Conservation (phyloP, 2,888 invertebrate genomes). For the Callyntrura guangdongensis region DNA sequence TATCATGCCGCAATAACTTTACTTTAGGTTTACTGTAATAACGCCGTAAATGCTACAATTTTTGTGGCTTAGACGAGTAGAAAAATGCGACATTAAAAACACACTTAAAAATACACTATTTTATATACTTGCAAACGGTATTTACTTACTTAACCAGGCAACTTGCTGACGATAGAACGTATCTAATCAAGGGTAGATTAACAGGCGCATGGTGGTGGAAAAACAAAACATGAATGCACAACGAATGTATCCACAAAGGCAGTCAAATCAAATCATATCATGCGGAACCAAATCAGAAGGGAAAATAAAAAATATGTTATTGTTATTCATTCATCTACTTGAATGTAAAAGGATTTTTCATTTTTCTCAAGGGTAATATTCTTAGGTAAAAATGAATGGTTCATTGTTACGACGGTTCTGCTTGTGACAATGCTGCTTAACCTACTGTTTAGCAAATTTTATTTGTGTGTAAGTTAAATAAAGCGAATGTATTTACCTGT, state of each 20-base stretch:
- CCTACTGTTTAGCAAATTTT: not conserved
- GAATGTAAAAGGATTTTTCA: not conserved
- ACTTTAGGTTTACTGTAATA: not conserved
- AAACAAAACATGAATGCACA: not conserved
- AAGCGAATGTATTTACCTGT: constrained; percentile 50
- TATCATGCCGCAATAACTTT: not conserved
- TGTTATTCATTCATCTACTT: not conserved
- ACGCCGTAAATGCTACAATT: constrained; percentile 13
- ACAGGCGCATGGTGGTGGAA: not conserved
- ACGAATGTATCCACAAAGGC: no score
- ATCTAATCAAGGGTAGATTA: constrained; percentile 51
- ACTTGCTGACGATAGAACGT: constrained; percentile 70
- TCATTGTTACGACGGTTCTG: not conserved
- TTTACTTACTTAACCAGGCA: constrained; percentile 79
- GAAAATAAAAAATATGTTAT: not conserved
- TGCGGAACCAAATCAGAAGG: constrained; percentile 26
- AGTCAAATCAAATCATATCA: constrained; percentile 33
- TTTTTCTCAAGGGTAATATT: constrained; percentile 36
- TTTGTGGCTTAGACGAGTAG: constrained; percentile 6
- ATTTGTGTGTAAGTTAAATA: not conserved
- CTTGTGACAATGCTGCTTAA: not conserved
- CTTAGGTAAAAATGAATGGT: constrained; percentile 1
- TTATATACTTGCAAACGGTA: no score
- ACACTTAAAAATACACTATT: no score
- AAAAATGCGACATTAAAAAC: constrained; percentile 20